These are phyloP conservation scores for Limnephilus lunatus DNA, from an alignment of 2,888 invertebrate species.

Conservation along the genomic window DNA sequence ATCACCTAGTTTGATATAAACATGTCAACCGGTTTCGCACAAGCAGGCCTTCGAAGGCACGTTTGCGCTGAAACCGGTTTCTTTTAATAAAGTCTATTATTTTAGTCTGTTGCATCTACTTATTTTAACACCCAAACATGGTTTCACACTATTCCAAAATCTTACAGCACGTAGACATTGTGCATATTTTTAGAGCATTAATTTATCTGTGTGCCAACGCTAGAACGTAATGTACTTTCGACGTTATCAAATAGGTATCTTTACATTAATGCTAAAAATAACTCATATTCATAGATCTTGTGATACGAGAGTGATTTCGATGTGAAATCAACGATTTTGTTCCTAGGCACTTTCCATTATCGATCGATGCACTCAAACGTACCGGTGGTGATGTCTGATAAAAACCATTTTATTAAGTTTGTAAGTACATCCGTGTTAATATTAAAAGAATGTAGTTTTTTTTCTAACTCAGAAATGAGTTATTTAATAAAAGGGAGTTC, in stretches of 20 bases:
- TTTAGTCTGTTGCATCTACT: no score
- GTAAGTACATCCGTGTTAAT: neutral
- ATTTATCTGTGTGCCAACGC: neutral
- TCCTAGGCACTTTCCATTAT: neutral
- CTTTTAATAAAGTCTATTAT: no score
- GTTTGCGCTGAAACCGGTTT: no score
- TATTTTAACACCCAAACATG: no score
- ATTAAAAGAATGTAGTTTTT: neutral
- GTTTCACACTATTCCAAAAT: no score
- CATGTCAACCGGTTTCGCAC: no score
- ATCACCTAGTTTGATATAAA: no score
- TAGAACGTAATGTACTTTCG: neutral
- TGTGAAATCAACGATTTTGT: neutral
- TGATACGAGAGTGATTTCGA: neutral
- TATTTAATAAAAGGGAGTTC: constrained; percentile 9
- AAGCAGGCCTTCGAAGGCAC: no score
- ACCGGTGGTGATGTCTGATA: neutral
- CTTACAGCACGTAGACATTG: no score
- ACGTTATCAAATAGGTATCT: neutral
- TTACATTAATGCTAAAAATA: neutral
- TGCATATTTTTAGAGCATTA: no score
- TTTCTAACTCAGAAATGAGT: neutral
- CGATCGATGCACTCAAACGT: neutral
- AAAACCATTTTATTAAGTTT: neutral
- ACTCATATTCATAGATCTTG: neutral